Evolutionary conservation across 2,888 invertebrate species (phyloP), one percentile per base, ranked within the genome.

Genomic region (Alcis repandata): DNA sequence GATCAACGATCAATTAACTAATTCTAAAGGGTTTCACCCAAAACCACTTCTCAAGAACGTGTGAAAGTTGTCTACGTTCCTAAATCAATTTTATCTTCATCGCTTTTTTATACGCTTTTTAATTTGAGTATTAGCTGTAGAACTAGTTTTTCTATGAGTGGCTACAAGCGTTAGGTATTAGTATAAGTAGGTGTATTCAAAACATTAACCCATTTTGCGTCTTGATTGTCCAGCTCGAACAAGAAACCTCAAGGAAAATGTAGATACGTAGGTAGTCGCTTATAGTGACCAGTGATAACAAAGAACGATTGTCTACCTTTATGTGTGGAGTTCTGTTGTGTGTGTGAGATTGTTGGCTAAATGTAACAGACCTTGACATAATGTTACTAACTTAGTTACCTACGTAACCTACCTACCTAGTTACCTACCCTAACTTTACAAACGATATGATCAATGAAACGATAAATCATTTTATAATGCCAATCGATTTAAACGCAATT

Each of bases 1-100:
- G 27, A 27, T 27, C 27, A 27, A n/a, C n/a, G 51, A 13, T 38
- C 52, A 52, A 52, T 52, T 52, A 38, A 19, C 51, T 51, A 17
- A 17, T 36, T 52, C 15, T 38, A 52, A 40, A 22, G n/a, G 13
- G 36, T 13, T 38, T 36, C 22, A 1, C n/a, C 19, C 19, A 36
- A 51, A 51, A 17, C 27, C 40, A 52, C 49, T 56, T 59, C 56
- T 72, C 76, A 74, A 72, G 75, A 80, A 75, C 72, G 75, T 79
- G 91, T 81, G 91, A 91, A 91, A 92, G 91, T 91, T 88, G 87
- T 79, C 75, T 59, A 60, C 38, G 56, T 52, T 59, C 56, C 51
- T 63, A 63, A 63, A 60, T n/a, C 27, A 20, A 43, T 60, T 20
- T 19, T 27, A 27, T 27, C 27, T 27, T 27, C 27, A 27, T 27